Evolutionary conservation across 2,888 invertebrate genomes (phyloP).

Genomic region (Eristalinus aeneus): DNA sequence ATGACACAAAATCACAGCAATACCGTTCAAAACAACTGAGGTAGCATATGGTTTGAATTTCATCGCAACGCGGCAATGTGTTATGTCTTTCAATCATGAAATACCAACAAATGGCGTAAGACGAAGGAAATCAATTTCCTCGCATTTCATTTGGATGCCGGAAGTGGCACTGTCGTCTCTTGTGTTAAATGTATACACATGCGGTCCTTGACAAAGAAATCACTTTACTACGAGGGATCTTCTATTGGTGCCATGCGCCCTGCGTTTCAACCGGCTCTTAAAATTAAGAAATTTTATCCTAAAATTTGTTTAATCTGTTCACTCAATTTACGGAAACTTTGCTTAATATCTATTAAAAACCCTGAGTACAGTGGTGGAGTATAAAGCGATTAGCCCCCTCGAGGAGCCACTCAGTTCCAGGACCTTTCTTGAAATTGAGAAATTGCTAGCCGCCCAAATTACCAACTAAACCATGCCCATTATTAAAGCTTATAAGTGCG

Average conservation of each 20-base stretch:
- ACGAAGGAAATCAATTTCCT: background rate
- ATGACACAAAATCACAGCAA: background rate
- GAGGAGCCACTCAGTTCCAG: background rate
- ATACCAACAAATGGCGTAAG: background rate
- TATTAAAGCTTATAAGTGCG: background rate
- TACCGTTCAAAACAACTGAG: background rate
- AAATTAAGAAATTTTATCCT: background rate
- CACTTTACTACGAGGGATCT: no score
- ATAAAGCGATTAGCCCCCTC: background rate
- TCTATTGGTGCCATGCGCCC: no score
- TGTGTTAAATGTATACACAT: background rate
- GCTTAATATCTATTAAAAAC: background rate
- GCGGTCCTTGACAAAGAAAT: background rate
- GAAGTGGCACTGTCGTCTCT: background rate
- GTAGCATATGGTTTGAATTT: background rate
- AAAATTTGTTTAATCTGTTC: background rate
- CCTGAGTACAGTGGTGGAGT: background rate
- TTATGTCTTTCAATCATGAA: background rate
- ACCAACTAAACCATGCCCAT: background rate
- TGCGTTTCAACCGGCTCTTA: no score
- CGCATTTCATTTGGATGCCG: background rate
- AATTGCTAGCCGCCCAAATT: conserved; percentile 5
- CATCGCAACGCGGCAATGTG: background rate
- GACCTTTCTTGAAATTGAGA: conserved; percentile 12
- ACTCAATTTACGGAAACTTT: background rate